Evolutionary conservation across 2,888 invertebrate genomes (phyloP), one percentile per base, ranked within the genome.

Genomic region (Cheilosia vulpina): DNA sequence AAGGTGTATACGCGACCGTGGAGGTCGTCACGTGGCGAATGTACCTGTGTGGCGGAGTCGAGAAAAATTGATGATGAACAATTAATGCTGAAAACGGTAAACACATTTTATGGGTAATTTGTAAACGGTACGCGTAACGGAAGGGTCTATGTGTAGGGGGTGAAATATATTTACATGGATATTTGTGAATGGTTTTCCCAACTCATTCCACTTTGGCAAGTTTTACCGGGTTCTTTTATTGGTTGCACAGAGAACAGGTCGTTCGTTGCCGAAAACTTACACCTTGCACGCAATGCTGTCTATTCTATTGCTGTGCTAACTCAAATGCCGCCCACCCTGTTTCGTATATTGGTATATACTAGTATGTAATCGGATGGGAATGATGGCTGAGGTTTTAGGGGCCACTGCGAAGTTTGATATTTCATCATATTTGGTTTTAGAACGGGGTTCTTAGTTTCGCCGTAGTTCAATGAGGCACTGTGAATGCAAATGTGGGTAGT

Each of bases 101-200:
- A 77, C 68, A 87, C 87, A 89, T 90, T 90, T 90, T 90, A 90
- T 89, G 90, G 90, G 88, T 88, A 90, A 90, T 91, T 90, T 89
- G 88, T 87, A 87, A 87, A 85, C 83, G 83, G 60, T 87, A 68
- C 85, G 76, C 66, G 34, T 71, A 55, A 63, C 41, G 72, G 66
- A 79, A 73, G 60, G 77, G 75, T 77, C 76, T 66, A 57, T 24
- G 19, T 60, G 27, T 31, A 31, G 58, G 71, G 79, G 72, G 57
- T 69, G 75, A 53, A 58, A 75, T 80, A 69, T 73, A 34, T 62
- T 66, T 66, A 27, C 55, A 73, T n/a, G 43, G n/a, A 21, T 76
- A 65, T 72, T 71, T 76, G 75, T 80, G 58, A 76, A 81, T 81
- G 72, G 76, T 81, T 81, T 85, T 77, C 41, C 58, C 15, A 53